Percentiles rank a stretch among this genome's conserved stretches.
phyloP scores from a whole-genome alignment of 2,797 vertebrate genomes.

The Manis pentadactyla region DNA sequence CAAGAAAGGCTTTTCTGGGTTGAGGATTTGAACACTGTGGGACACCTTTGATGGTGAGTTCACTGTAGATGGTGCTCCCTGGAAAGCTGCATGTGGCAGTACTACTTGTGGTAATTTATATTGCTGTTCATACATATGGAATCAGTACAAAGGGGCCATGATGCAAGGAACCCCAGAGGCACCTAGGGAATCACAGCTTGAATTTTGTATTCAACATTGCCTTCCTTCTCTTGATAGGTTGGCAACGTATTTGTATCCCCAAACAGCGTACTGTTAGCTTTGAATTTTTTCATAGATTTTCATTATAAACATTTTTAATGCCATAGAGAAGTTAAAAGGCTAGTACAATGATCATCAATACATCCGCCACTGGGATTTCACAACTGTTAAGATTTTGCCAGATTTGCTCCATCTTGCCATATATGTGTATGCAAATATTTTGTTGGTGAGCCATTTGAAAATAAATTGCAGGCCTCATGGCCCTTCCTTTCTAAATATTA shows the following conservation, averaged over 20 bases:
- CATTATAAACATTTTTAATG: neutral
- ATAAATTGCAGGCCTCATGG: neutral
- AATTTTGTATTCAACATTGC: neutral
- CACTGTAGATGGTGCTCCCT: neutral
- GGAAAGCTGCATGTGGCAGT: neutral
- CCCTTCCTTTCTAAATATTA: neutral
- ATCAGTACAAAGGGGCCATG: neutral
- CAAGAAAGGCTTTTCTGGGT: neutral
- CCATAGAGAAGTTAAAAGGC: neutral
- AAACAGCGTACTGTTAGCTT: neutral
- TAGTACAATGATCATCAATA: neutral
- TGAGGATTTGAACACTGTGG: neutral
- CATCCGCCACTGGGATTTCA: neutral
- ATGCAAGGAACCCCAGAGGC: neutral
- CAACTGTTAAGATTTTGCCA: neutral
- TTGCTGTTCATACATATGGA: neutral
- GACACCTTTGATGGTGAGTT: neutral
- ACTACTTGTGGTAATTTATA: neutral
- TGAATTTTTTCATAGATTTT: neutral
- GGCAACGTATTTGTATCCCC: neutral
- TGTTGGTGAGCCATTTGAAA: neutral
- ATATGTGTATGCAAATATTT: neutral
- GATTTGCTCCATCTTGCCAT: neutral
- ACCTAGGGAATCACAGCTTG: neutral
- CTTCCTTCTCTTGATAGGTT: neutral